Evolutionary conservation across 1,140 invertebrate species (phyloP), one percentile per base, ranked within the genome.

Genomic region (Bombus polaris): DNA sequence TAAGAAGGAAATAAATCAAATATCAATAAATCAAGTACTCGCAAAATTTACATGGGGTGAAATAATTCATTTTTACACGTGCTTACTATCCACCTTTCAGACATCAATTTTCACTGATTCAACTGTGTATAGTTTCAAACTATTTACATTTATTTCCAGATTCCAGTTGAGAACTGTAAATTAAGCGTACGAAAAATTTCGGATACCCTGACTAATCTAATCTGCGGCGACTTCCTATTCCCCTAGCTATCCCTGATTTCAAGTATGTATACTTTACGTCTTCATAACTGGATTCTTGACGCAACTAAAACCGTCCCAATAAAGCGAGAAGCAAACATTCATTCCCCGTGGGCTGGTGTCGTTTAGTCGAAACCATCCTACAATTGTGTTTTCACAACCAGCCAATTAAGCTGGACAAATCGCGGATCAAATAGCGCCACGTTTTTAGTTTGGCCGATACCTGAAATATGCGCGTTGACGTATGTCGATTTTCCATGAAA

Each of bases 391-490:
- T 83, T 76, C 59, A 22, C n/a, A 83, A 59, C 18, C 59, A 42
- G 5, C 62, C 57, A 66, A 83, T 66, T 66, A 83, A 47, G n/a
- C 12, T 35, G 47, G 37, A 81, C 62, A 81, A 81, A 81, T 80
- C 65, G 65, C 12, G 22, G n/a, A 8, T 2, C 37, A 65, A 65
- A 35, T 32, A 37, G 25, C 13, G 42, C 18, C n/a, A 12, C n/a
- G 8, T 42, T 70, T 71, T 57, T 42, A 22, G 35, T 2, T 1
- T 22, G 15, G 1, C 12, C 8, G 32, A 32, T 10, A 37, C 32
- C 28, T 22, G 37, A 59, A 59, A 62, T 42, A 73, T 62, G 53
- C n/a, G 12, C 5, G 10, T 8, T 59, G 79, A 81, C 79, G 79
- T 53, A 53, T 22, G 47, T 53, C 79, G n/a, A 25, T 35, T 44